Conservation (phyloP, 2,113 vertebrate species). For the Equus przewalskii region DNA sequence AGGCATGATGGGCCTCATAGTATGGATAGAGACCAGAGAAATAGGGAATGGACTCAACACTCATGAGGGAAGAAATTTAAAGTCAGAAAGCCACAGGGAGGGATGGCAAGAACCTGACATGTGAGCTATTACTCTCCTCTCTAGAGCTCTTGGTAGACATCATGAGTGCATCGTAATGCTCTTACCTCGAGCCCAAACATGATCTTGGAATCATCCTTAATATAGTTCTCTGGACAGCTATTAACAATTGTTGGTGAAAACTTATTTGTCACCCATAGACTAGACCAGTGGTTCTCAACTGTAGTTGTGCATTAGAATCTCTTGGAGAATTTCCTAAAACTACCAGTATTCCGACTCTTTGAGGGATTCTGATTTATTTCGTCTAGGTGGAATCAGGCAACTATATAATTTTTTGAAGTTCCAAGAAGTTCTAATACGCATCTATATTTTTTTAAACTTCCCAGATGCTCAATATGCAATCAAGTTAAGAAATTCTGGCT, state of each 20-base stretch:
- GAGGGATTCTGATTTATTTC: neutral
- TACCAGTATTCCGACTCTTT: neutral
- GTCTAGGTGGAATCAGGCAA: neutral
- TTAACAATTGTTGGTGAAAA: conserved; percentile 22
- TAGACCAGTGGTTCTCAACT: conserved; percentile 13
- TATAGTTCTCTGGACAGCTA: neutral
- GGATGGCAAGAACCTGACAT: neutral
- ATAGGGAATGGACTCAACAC: neutral
- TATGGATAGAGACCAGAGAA: neutral
- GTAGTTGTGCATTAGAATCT: neutral
- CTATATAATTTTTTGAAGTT: neutral
- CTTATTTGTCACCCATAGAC: neutral
- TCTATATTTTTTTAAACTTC: neutral
- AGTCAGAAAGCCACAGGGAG: neutral
- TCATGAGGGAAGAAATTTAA: neutral
- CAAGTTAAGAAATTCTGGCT: conserved; percentile 27
- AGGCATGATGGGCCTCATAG: fast-evolving
- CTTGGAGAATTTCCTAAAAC: conserved; percentile 31
- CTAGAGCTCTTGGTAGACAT: neutral
- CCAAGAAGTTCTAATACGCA: neutral
- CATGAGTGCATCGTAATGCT: neutral
- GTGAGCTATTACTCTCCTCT: neutral
- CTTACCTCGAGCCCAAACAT: neutral
- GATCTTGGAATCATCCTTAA: neutral
- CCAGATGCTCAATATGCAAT: neutral